Base-by-base conservation (phyloP, 2,113 vertebrate species). In the Protomyctophum bolini region DNA sequence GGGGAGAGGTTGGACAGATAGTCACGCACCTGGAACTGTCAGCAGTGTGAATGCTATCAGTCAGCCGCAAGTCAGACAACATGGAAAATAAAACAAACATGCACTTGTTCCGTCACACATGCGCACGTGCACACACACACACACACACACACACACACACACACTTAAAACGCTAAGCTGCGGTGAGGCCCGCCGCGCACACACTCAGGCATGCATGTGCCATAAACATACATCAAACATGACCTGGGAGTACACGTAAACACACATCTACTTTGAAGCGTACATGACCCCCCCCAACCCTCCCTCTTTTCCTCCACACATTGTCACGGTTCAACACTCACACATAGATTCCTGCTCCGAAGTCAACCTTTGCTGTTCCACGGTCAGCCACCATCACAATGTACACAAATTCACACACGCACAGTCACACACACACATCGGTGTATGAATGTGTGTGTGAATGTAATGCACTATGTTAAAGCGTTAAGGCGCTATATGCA, bases 21-120 rank as follows among this genome's bases (percentile, higher is more conserved):
- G 86, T 88, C 83, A 85, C 50, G 68, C 89, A 91, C 87, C 88
- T 92, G 90, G 87, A 66, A 59, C 80, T 68, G 66, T 84, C 84
- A 87, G 75, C 72, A 55, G 72, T 50, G 65, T 86, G 75, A 79
- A 83, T 76, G 81, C 89, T 92, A 92, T 93, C 93, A 92, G 87
- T 84, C 68, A 73, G 72, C 60, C 60, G 7, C 88, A 85, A 70
- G 58, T 83, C 75, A 79, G 76, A 70, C 82, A 67, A 76, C 82
- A 72, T 55, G 86, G 88, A 86, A 90, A 89, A 80, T 64, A 76
- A 87, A 86, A 90, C 83, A 85, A 84, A 83, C 78, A 83, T 66
- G 68, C 77, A 74, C 76, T 73, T 10, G 8, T 6, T 6, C n/a
- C n/a, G n/a, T n/a, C n/a, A n/a, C n/a, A n/a, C n/a, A n/a, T 76